Conservation (phyloP, 2,797 vertebrate species). For the Anas bernieri region DNA sequence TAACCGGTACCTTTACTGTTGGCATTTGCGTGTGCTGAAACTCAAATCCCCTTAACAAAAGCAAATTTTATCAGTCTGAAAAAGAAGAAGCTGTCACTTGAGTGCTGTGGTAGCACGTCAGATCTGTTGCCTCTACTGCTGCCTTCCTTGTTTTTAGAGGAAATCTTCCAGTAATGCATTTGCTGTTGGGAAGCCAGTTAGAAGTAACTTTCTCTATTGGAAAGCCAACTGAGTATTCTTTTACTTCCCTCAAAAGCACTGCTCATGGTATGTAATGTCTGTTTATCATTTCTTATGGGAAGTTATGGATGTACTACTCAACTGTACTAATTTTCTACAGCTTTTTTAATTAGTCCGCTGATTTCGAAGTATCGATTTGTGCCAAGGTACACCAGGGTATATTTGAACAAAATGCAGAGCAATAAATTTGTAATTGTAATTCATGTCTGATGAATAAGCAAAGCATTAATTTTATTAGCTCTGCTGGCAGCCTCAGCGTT, state of each 20-base stretch:
- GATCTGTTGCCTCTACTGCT: not conserved
- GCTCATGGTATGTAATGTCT: not conserved
- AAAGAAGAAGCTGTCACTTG: not conserved
- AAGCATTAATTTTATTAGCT: not conserved
- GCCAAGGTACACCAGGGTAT: not conserved
- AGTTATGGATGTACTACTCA: not conserved
- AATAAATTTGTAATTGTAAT: constrained; percentile 16
- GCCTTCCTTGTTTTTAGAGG: not conserved
- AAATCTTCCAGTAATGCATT: not conserved
- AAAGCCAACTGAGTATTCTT: not conserved
- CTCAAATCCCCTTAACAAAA: not conserved
- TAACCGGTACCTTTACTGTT: not conserved
- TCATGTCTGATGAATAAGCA: constrained; percentile 7
- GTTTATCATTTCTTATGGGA: not conserved
- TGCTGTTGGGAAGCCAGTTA: not conserved
- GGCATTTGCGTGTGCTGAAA: not conserved
- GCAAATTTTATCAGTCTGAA: not conserved
- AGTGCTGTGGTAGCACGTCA: not conserved
- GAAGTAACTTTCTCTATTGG: not conserved
- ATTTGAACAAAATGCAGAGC: constrained; percentile 27
- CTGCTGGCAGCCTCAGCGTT: not conserved
- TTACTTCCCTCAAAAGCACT: not conserved
- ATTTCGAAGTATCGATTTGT: not conserved
- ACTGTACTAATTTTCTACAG: not conserved
- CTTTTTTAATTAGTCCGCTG: not conserved